These are phyloP conservation scores for Drosophila kikkawai DNA, from an alignment of 1,140 invertebrate species.

Conservation along the genomic window DNA sequence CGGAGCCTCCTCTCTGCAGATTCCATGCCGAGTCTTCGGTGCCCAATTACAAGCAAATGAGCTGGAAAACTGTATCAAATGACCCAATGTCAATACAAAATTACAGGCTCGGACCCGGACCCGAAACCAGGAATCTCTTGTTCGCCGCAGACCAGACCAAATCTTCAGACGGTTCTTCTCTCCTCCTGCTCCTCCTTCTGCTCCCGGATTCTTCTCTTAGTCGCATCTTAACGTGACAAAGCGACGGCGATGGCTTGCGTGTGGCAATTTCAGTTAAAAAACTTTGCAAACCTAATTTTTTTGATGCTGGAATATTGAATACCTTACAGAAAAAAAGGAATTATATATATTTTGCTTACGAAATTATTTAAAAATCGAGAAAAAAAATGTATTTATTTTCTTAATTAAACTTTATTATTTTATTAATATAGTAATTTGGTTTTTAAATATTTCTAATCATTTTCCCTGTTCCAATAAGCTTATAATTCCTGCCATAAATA, in stretches of 20 bases:
- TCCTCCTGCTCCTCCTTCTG: background rate
- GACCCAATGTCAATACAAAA: slow-evolving; percentile 81
- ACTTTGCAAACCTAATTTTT: slow-evolving; percentile 1
- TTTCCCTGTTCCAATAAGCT: background rate
- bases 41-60: slow-evolving; percentile 84
- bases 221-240: slow-evolving; percentile 75
- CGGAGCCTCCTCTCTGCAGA: slow-evolving; percentile 19
- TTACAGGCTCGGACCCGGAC: slow-evolving; percentile 57
- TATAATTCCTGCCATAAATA: background rate
- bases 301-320: slow-evolving; percentile 3
- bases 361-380: background rate
- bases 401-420: too few species aligned
- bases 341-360: background rate
- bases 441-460: background rate
- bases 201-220: background rate
- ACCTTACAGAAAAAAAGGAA: slow-evolving; percentile 32
- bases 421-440: background rate
- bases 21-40: slow-evolving; percentile 68
- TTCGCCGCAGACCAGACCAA: slow-evolving; percentile 40
- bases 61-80: slow-evolving; percentile 84
- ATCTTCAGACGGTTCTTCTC: slow-evolving; percentile 6
- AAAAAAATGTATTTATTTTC: background rate
- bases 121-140: slow-evolving; percentile 63
- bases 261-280: slow-evolving; percentile 82
- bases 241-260: slow-evolving; percentile 77